Evolutionary conservation across 2,113 vertebrate species (phyloP).

Genomic region (Loxodonta africana): DNA sequence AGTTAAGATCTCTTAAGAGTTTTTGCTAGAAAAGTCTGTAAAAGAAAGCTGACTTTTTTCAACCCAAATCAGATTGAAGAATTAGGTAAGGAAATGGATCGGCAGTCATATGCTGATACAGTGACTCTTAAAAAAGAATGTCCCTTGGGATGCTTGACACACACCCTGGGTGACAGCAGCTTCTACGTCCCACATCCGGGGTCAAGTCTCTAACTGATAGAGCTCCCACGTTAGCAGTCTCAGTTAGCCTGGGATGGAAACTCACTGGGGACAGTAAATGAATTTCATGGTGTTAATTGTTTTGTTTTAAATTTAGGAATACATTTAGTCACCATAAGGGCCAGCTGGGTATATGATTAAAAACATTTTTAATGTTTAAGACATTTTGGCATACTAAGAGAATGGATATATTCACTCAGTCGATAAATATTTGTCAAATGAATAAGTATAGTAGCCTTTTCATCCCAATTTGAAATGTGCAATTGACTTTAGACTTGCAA

Average conservation of each 20-base stretch:
- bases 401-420: background rate
- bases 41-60: slow-evolving; percentile 2
- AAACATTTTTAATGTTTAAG: slow-evolving; percentile 57
- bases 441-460: slow-evolving; percentile 45
- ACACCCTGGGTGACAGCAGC: background rate
- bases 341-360: background rate
- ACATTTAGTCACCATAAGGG: slow-evolving; percentile 35
- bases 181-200: background rate
- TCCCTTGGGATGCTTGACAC: background rate
- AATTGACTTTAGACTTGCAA: slow-evolving; percentile 46
- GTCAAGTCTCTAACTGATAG: background rate
- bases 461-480: slow-evolving; percentile 40
- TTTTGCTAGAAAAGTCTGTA: slow-evolving; percentile 40
- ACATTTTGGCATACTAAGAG: slow-evolving; percentile 39
- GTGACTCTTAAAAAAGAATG: background rate
- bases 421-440: slow-evolving; percentile 50
- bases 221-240: background rate
- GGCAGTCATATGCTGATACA: background rate
- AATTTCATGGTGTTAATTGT: background rate
- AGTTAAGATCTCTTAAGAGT: slow-evolving; percentile 37
- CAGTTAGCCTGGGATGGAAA: background rate
- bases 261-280: background rate
- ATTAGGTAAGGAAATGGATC: slow-evolving; percentile 31
- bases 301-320: slow-evolving; percentile 63
- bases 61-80: slow-evolving; percentile 3